Conservation (phyloP, 1,140 invertebrate species). For the Micrasema minimum region DNA sequence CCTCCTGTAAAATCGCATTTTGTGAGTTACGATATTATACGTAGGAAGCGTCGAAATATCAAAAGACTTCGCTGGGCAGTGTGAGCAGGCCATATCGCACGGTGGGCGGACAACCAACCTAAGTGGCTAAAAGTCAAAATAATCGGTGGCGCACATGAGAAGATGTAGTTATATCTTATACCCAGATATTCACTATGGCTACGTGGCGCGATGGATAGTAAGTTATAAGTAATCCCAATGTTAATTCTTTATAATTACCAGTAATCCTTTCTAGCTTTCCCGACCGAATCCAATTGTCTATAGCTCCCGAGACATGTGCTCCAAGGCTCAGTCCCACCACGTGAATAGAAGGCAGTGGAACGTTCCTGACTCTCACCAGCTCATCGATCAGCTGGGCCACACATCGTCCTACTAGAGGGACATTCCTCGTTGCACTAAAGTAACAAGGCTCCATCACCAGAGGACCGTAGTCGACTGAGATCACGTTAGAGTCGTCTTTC, state of each 20-base stretch:
- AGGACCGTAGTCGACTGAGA: slow-evolving; percentile 70
- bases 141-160: too few species aligned
- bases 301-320: slow-evolving; percentile 85
- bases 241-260: slow-evolving; percentile 61
- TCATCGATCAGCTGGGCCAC: slow-evolving; percentile 73
- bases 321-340: slow-evolving; percentile 93
- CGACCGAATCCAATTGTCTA: slow-evolving; percentile 71
- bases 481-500: slow-evolving; percentile 69
- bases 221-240: too few species aligned
- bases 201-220: too few species aligned
- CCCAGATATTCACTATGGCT: too few species aligned
- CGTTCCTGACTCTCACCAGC: slow-evolving; percentile 67
- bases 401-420: slow-evolving; percentile 68
- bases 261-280: slow-evolving; percentile 66
- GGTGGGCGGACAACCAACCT: too few species aligned
- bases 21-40: too few species aligned
- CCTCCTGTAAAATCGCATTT: too few species aligned
- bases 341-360: slow-evolving; percentile 75
- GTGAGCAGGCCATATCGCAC: too few species aligned
- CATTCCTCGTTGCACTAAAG: slow-evolving; percentile 67
- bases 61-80: too few species aligned
- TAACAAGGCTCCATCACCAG: slow-evolving; percentile 70
- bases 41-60: too few species aligned
- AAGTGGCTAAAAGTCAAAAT: too few species aligned
- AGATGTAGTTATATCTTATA: too few species aligned